These are phyloP conservation scores for Darevskia nairensis DNA, from an alignment of 2,797 vertebrate species.

Conservation along the genomic window DNA sequence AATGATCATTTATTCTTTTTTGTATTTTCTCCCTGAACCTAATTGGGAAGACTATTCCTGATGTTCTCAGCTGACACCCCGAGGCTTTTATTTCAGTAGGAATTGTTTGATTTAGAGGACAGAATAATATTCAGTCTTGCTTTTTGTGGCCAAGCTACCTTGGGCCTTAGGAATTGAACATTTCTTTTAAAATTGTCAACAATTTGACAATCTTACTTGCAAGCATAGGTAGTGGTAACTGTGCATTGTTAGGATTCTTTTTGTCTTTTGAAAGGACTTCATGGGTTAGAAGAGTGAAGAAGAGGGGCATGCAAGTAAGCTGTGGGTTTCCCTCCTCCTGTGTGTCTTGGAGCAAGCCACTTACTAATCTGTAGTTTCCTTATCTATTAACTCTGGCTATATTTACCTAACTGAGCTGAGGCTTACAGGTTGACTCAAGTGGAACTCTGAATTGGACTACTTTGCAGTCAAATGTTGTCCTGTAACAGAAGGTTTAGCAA, in stretches of 20 bases:
- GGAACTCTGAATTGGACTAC: neutral
- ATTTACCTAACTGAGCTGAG: neutral
- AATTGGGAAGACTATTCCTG: neutral
- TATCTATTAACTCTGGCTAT: neutral
- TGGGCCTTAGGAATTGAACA: no score
- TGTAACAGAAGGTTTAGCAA: neutral
- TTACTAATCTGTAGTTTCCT: constrained; percentile 1
- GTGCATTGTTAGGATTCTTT: no score
- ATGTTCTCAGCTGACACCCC: neutral
- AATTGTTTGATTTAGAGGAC: neutral
- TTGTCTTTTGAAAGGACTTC: neutral
- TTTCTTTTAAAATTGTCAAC: no score
- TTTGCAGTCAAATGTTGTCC: constrained; percentile 28
- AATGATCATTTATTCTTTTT: neutral
- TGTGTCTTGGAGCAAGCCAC: neutral
- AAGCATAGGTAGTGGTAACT: no score
- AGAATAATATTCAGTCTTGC: neutral
- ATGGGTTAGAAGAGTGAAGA: neutral
- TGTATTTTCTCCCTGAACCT: neutral
- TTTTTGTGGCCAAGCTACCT: neutral
- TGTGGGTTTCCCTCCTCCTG: neutral
- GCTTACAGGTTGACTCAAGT: neutral
- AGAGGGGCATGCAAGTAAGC: neutral
- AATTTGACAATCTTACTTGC: no score
- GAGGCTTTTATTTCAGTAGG: neutral